Percentiles rank a stretch among this genome's conserved stretches.
Conservation (phyloP, 64 coral and sea anemone species). For the Porites australiensis region DNA sequence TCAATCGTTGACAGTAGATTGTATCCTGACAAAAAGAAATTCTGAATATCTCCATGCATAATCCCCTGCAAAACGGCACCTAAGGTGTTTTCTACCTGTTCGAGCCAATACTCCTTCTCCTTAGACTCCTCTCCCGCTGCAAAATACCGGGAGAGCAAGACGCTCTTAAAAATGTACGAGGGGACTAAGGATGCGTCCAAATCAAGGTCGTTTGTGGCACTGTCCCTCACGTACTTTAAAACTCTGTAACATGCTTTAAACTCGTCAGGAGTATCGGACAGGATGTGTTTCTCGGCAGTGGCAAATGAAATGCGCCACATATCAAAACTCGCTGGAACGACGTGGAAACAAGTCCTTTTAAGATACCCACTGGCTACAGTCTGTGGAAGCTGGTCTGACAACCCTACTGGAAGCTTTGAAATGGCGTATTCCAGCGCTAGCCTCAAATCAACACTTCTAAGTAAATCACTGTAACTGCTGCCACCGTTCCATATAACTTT, state of each 20-base stretch:
- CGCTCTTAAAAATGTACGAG: constrained; percentile 8
- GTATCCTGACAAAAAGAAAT: background rate
- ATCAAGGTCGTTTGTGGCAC: background rate
- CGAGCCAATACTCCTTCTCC: background rate
- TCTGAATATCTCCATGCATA: background rate
- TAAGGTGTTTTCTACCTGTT: background rate
- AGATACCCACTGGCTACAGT: background rate
- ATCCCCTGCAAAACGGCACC: background rate
- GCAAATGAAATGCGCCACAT: constrained; percentile 3
- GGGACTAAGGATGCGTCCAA: background rate
- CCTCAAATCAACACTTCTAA: background rate
- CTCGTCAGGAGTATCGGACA: background rate
- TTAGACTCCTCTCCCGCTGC: background rate
- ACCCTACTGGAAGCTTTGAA: background rate
- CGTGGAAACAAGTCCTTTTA: background rate
- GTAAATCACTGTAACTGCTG: background rate
- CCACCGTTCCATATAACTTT: background rate
- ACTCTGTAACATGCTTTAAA: constrained; percentile 33
- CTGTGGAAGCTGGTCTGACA: background rate
- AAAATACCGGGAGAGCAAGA: background rate
- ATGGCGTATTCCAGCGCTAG: background rate
- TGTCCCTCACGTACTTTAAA: background rate
- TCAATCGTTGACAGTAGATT: background rate
- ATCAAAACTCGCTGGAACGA: constrained; percentile 15
- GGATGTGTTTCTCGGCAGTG: background rate